Evolutionary conservation across 2,113 vertebrate genomes (phyloP).

Genomic region (Melanotaenia duboulayi): DNA sequence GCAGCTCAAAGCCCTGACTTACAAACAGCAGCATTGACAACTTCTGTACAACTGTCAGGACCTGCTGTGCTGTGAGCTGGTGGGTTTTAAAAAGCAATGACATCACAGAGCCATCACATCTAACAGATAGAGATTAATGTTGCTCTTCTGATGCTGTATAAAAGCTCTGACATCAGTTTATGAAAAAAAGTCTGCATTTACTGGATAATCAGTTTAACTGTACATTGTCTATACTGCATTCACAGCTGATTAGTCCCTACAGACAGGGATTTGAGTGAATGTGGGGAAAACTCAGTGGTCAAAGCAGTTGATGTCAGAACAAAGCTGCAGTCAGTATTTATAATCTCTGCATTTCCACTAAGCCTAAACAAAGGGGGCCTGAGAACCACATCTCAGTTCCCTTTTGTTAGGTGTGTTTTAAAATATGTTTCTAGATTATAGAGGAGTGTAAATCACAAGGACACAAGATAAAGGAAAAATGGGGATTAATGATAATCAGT

Average conservation of each 20-base stretch:
- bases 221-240: background rate
- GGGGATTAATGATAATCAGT: no score
- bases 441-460: background rate
- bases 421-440: background rate
- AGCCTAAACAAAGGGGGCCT: no score
- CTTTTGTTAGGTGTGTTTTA: background rate
- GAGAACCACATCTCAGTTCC: background rate
- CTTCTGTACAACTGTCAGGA: constrained; percentile 12
- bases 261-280: background rate
- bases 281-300: background rate
- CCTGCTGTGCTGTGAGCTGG: constrained; percentile 6
- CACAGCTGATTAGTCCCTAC: background rate
- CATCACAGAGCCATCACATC: constrained; percentile 7
- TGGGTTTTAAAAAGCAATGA: constrained; percentile 26
- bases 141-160: background rate
- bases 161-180: constrained; percentile 27
- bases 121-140: constrained; percentile 6
- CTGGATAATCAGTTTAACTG: background rate
- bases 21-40: constrained; percentile 35
- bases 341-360: background rate
- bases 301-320: background rate
- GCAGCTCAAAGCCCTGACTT: constrained; percentile 38
- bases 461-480: no score
- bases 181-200: constrained; percentile 13
- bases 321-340: background rate